phyloP scores from a whole-genome alignment of 2,113 vertebrate genomes.

The Cynopterus brachyotis region DNA sequence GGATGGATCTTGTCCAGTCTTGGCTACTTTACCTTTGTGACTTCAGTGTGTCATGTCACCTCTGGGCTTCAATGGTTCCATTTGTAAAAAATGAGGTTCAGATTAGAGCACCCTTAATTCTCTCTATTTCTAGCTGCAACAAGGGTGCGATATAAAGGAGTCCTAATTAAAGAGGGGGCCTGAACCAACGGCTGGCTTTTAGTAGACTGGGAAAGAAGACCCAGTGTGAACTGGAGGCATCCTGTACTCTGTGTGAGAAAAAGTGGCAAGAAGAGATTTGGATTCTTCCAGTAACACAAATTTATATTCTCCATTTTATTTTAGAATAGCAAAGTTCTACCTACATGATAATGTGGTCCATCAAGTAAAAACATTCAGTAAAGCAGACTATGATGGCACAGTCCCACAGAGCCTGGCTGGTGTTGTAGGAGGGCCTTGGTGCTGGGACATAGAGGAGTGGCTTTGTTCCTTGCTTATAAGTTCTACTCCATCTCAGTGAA shows the following conservation, averaged over 20 bases:
- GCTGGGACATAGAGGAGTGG: background rate
- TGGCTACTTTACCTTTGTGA: background rate
- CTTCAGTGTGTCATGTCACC: background rate
- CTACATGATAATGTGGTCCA: background rate
- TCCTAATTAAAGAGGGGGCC: background rate
- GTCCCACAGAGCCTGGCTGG: background rate
- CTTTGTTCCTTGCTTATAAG: background rate
- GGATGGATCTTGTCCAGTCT: background rate
- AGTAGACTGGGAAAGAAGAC: background rate
- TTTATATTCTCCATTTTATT: background rate
- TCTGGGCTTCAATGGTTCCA: background rate
- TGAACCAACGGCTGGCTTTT: background rate
- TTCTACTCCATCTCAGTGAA: background rate
- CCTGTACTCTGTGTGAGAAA: background rate
- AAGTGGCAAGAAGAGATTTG: background rate
- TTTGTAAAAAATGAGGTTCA: background rate
- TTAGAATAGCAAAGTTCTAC: background rate
- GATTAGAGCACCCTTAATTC: background rate
- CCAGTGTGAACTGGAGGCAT: background rate
- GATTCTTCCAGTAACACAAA: background rate
- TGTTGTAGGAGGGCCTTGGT: background rate
- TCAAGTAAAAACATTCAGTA: background rate
- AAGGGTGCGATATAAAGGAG: background rate
- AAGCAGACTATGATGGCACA: rapidly evolving
- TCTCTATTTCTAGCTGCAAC: background rate